Percentiles rank a stretch among this genome's conserved stretches.
These are phyloP conservation scores for Rotaria socialis DNA, from an alignment of 2,888 invertebrate species.

Conservation along the genomic window DNA sequence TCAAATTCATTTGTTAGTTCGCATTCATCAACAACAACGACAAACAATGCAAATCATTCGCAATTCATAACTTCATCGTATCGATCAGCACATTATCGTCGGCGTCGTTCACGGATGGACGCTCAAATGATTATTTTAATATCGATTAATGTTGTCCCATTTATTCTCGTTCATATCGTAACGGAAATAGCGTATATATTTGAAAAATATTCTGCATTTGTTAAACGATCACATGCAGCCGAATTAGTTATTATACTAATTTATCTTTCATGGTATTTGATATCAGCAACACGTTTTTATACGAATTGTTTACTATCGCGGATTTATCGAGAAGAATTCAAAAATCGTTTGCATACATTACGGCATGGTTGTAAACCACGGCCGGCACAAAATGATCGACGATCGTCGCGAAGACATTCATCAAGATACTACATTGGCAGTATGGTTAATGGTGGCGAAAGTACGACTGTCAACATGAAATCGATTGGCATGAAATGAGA, in stretches of 20 bases:
- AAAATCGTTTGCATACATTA: slow-evolving; percentile 13
- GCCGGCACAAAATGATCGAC: background rate
- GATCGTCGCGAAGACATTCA: background rate
- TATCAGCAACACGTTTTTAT: slow-evolving; percentile 30
- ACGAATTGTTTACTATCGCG: slow-evolving; percentile 33
- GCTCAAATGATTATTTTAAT: slow-evolving; percentile 20
- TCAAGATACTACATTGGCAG: slow-evolving; percentile 6
- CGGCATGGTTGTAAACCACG: slow-evolving; percentile 15
- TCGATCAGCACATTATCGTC: background rate
- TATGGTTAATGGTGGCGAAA: background rate
- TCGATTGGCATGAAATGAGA: background rate
- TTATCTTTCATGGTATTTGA: slow-evolving; percentile 24
- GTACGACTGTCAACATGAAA: background rate
- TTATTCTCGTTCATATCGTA: slow-evolving; percentile 18
- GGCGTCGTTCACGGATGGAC: slow-evolving; percentile 14
- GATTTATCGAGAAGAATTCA: slow-evolving; percentile 22
- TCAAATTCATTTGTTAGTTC: slow-evolving; percentile 11
- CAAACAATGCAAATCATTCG: background rate
- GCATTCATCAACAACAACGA: background rate
- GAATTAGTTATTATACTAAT: slow-evolving; percentile 1
- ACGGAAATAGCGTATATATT: slow-evolving; percentile 28
- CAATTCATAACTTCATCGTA: background rate
- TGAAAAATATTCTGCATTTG: slow-evolving; percentile 24
- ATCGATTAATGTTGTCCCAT: slow-evolving; percentile 21
- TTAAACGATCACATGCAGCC: background rate